Evolutionary conservation across 2,113 vertebrate genomes (phyloP).

Genomic region (Pterophyllum scalare): DNA sequence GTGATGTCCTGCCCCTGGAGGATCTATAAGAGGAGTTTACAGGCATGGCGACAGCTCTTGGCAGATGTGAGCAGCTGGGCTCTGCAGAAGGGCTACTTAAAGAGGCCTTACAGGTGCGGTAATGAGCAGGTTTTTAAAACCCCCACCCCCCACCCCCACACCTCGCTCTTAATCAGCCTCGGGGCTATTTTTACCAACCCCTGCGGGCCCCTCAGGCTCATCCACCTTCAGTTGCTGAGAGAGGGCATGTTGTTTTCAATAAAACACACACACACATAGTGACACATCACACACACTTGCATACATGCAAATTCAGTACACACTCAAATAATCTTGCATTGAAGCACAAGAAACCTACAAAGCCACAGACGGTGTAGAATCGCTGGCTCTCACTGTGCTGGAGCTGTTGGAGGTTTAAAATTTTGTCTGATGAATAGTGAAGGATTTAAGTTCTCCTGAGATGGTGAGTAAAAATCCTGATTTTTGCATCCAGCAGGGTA

Average conservation of each 20-base stretch:
- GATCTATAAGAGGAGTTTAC: conserved; percentile 68
- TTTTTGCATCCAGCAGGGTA: neutral
- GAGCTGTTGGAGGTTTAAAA: conserved; percentile 20
- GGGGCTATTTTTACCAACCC: conserved; percentile 81
- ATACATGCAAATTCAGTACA: conserved; percentile 45
- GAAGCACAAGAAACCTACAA: conserved; percentile 27
- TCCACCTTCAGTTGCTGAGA: conserved; percentile 72
- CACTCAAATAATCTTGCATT: conserved; percentile 16
- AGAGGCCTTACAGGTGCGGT: conserved; percentile 80
- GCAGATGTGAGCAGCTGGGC: conserved; percentile 79
- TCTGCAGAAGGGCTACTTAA: conserved; percentile 73
- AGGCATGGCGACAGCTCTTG: conserved; percentile 60
- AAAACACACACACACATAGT: conserved; percentile 43
- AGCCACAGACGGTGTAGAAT: conserved; percentile 44
- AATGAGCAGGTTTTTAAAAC: conserved; percentile 82
- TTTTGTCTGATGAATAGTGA: conserved; percentile 24
- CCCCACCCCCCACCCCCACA: conserved; percentile 60
- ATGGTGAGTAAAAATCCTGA: neutral
- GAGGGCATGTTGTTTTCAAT: conserved; percentile 63
- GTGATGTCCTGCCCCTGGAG: conserved; percentile 73
- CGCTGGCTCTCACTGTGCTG: conserved; percentile 9
- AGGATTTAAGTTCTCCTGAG: conserved; percentile 40
- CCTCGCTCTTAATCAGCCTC: conserved; percentile 80
- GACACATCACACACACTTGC: conserved; percentile 45
- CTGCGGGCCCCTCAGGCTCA: conserved; percentile 74